Evolutionary conservation across 2,888 invertebrate genomes (phyloP), one percentile per base, ranked within the genome.

Genomic region (Drosophila neotestacea): DNA sequence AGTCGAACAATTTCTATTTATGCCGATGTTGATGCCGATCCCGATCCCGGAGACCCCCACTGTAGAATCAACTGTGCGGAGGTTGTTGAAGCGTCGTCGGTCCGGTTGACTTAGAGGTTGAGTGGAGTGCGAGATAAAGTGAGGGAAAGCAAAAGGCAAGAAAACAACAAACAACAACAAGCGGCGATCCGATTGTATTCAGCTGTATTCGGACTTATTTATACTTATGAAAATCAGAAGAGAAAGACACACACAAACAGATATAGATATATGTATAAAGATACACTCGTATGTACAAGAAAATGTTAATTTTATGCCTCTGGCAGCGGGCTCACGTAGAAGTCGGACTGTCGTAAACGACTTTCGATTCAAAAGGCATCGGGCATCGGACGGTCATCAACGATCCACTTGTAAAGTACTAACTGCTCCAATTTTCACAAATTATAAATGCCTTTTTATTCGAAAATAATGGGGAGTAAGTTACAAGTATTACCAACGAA

Each of bases 261-360:
- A 70, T 52, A 28, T 38, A 27, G 30, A 47, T 39, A 46, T n/a
- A 27, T 32, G 32, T 16, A 30, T 30, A 5, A 1, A 16, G 16
- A 16, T 16, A 16, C 16, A 16, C 16, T 16, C 16, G 9, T 32
- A 28, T 10, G 55, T 36, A 58, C 28, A 66, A 42, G 56, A 56
- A 79, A 81, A 70, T 81, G 66, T 81, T 69, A 70, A 79, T 82
- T 80, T 64, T 58, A 62, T 80, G 81, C 76, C 78, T 63, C 68
- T 76, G 74, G 66, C 76, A 34, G 42, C 22, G 46, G 22, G 63
- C 59, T 60, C 61, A 61, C 63, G 60, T 64, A 50, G 58, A 47
- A 61, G 48, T 52, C 52, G 65, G 42, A 6, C 9, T 58, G 48
- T 71, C 46, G 55, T 62, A 62, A 62, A 68, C 62, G 60, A 54